Base-by-base conservation (phyloP, 2,113 vertebrate genomes). In the Columbina picui region DNA sequence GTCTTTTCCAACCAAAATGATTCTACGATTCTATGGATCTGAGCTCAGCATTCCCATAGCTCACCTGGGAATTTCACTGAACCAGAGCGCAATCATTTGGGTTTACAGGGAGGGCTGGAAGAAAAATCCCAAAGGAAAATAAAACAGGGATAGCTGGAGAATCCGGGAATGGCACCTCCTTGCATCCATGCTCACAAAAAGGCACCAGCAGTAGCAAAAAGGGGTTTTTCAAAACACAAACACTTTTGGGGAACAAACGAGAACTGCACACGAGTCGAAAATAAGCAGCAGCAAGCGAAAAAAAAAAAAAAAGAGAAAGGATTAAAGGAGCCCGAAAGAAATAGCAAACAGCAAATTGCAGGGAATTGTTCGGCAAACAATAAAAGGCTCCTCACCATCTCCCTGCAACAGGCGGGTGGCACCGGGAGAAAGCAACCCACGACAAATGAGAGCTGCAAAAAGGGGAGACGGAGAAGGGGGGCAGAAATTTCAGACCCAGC, bases 281-380 rank as follows among this genome's bases (percentile, higher is more conserved):
- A 85, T n/a, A 81, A 87, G 87, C 61, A 27, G 78, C 39, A 6
- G 84, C 39, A 55, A 92, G 76, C 38, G 60, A 16, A 41, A 68
- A 32, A 13, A 34, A 82, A 90, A 25, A 57, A 73, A 36, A 27
- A 38, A 84, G 89, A 52, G 90, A 84, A 90, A 52, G 90, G 70
- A 87, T 80, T 85, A 75, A 95, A 97, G 82, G 77, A 92, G 78
- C 53, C 68, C 12, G 0, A 77, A 57, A 63, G 94, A 90, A 94
- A 93, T 13, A 77, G 74, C 2, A 16, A 97, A 30, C 55, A 61
- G 94, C 89, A 96, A 92, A 97, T 94, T 96, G 94, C 96, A 90
- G 68, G 79, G 94, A 96, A 96, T 90, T 90, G 82, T 96, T 95
- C 87, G 1, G 94, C 79, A 80, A 94, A 97, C 94, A 97, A 96